Conservation (phyloP, 2,797 vertebrate genomes). For the Pristis pectinata region DNA sequence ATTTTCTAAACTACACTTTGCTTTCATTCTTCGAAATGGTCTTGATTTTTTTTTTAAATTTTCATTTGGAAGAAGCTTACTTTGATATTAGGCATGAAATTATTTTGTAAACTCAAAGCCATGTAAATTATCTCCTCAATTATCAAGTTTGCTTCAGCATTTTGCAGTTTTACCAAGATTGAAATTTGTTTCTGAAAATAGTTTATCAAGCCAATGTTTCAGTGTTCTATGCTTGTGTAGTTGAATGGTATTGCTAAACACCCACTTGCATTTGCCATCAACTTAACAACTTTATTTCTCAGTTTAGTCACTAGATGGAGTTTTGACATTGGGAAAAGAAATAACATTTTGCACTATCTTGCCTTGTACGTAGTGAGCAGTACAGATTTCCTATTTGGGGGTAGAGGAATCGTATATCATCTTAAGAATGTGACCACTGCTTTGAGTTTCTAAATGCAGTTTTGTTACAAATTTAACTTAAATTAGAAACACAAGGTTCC, state of each 20-base stretch:
- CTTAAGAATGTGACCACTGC: background rate
- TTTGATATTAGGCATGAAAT: background rate
- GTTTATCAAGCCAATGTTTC: background rate
- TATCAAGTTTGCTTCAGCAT: background rate
- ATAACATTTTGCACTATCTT: background rate
- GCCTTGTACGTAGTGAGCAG: background rate
- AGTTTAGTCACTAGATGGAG: slow-evolving; percentile 31
- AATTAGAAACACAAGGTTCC: background rate
- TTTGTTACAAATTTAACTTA: background rate
- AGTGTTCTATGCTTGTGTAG: background rate
- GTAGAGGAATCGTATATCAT: background rate
- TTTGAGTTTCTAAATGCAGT: background rate
- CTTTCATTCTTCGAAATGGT: no score
- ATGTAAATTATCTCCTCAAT: background rate
- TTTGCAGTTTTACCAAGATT: background rate
- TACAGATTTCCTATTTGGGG: background rate
- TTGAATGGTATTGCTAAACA: background rate
- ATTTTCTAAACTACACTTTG: background rate
- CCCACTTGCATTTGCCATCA: background rate
- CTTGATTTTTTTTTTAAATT: background rate
- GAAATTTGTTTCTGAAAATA: background rate
- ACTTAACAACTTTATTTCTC: background rate
- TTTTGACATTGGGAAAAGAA: background rate
- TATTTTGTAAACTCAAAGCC: background rate
- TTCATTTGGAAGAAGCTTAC: background rate